These are phyloP conservation scores for Nomada fucata DNA, from an alignment of 2,888 invertebrate genomes.

Conservation along the genomic window DNA sequence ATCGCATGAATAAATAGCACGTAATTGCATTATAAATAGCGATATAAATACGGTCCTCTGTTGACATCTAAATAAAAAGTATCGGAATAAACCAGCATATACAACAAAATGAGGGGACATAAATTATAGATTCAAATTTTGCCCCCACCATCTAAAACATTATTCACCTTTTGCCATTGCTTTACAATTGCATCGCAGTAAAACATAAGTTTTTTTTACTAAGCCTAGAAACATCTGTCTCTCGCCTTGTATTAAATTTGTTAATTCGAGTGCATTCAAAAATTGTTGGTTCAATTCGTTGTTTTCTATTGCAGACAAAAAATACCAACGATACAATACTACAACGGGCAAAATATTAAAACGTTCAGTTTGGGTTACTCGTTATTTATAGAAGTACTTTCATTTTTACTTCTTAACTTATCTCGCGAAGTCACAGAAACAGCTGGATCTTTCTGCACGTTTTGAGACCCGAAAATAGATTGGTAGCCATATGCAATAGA, in stretches of 20 bases:
- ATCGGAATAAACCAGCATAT: background rate
- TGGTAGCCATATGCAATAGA: conserved; percentile 6
- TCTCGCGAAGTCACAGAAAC: conserved; percentile 32
- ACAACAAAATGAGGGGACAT: too few species aligned
- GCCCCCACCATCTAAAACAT: background rate
- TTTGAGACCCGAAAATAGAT: conserved; percentile 74
- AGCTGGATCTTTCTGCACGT: conserved; percentile 70
- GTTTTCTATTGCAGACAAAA: background rate
- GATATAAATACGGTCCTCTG: too few species aligned
- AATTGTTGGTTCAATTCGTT: background rate
- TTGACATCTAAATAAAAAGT: background rate
- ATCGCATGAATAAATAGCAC: background rate
- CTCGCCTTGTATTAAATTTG: background rate
- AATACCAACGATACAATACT: background rate
- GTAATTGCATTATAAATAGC: background rate
- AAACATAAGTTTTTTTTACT: background rate
- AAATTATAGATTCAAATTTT: background rate
- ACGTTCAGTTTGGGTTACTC: background rate
- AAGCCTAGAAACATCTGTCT: too few species aligned
- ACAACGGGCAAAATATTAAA: background rate
- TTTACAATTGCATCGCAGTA: background rate
- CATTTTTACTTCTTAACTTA: background rate
- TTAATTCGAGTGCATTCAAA: background rate
- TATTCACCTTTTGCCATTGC: background rate
- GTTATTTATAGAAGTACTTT: background rate